Evolutionary conservation across 2,888 invertebrate species (phyloP), one percentile per base, ranked within the genome.

Genomic region (Plemyria rubiginata): DNA sequence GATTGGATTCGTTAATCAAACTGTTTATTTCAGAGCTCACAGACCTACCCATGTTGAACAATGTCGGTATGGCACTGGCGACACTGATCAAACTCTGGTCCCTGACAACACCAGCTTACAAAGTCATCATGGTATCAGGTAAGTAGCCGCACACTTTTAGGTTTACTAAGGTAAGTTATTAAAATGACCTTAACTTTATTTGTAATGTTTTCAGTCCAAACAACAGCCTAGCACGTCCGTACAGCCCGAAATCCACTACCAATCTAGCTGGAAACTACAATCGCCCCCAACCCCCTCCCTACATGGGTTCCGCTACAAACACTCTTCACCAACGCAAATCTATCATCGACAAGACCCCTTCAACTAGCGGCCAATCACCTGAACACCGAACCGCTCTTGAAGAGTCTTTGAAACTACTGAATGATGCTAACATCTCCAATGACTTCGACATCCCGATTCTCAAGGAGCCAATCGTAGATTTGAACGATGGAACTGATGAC

Each of bases 161-260:
- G 2, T 7, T 16, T 7, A 9, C 2, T 15, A 22, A n/a, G 13
- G 7, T 2, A 7, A 15, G 8, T 13, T 43, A 2, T 43, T 43
- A 6, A 43, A 15, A 15, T 45, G 6, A 11, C 11, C 15, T 45
- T 0, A 11, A 16, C 36, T 11, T 9, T 36, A 8, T 38, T 45
- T 16, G 3, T n/a, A 1, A 13, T 4, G n/a, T 46, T 86, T 81
- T 2, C 83, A 95, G 95, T 68, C 94, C 94, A 8, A 93, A 88
- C 80, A 94, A 92, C 75, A 94, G 94, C 68, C 84, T 93, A 2
- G 89, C 84, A 29, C 90, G 94, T 5, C 87, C 93, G 0, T 88
- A 89, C 75, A 94, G 94, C 56, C 93, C 94, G 0, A 90, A 93
- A 55, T 86, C 90, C 0, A 77, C 82, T 2, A 84, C 84, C 15